Conservation (phyloP, 2,113 vertebrate genomes). For the Centrocercus urophasianus region DNA sequence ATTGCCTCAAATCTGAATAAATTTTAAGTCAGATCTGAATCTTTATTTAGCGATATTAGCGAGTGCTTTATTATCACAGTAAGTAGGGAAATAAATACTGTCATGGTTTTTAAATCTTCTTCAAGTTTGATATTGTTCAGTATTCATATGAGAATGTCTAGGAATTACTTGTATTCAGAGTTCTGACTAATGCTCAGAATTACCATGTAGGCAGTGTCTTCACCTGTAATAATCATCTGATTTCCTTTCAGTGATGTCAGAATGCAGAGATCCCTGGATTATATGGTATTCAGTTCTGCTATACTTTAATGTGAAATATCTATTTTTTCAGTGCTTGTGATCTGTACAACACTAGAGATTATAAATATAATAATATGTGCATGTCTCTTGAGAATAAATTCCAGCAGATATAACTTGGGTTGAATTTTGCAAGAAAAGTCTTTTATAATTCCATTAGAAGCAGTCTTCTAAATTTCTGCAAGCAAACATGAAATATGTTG, state of each 20-base stretch:
- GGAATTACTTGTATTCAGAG: background rate
- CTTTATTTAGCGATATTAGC: constrained; percentile 12
- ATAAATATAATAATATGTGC: background rate
- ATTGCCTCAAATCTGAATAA: constrained; percentile 22
- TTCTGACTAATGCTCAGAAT: background rate
- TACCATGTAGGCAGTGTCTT: background rate
- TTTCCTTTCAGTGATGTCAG: background rate
- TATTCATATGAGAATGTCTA: background rate
- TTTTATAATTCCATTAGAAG: background rate
- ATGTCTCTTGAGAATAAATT: background rate
- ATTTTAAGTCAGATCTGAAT: background rate
- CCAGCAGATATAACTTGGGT: background rate
- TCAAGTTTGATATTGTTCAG: background rate
- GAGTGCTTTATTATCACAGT: background rate
- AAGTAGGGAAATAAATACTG: constrained; percentile 9
- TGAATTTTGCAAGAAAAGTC: background rate
- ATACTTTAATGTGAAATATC: background rate
- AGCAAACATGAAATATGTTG: background rate
- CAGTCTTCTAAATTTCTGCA: background rate
- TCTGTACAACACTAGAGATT: background rate
- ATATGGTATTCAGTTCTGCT: background rate
- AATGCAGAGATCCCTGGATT: background rate
- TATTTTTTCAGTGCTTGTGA: background rate
- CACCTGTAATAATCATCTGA: background rate
- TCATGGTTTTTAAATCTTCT: background rate